Base-by-base conservation (phyloP, 1,140 invertebrate genomes). In the Bicyclus anynana region DNA sequence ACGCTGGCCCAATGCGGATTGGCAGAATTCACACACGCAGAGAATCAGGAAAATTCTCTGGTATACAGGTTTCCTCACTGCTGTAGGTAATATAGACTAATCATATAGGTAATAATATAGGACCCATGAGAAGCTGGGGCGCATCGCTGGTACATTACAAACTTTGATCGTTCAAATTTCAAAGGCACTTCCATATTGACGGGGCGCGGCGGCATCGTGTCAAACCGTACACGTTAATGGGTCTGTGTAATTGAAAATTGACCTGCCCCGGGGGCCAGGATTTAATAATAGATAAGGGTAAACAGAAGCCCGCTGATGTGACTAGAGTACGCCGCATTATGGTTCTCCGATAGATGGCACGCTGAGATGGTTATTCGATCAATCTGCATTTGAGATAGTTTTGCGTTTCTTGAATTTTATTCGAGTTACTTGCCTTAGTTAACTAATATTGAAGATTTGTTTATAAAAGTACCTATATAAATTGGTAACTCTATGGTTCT, bases 241-340 rank as follows among this genome's bases (percentile, higher is more conserved):
- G 60, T 51, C 42, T 51, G 52, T 64, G 69, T 75, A 72, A 75
- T 72, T 75, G 69, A 75, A 75, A 75, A 72, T 72, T 67, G 62
- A 59, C 53, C 54, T 44, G 42, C 54, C 54, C 63, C 49, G 52
- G 52, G 46, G 61, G 65, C 48, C 61, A 42, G 53, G 72, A 74
- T 76, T 74, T 75, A 75, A 74, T 74, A 76, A 69, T 63, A 76
- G 73, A 78, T 78, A 75, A 76, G 62, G 63, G 69, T 63, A 67
- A 70, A 68, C 55, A 64, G 70, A 27, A 50, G 35, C 37, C 48
- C 40, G 49, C 57, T 48, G 37, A 46, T 67, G 57, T 65, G 35
- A 65, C 61, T 33, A 52, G 53, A 42, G 57, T 9, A 21, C 23
- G 18, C 20, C 37, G 27, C 48, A 59, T 53, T 62, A 54, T 54